Percentiles rank a stretch among this genome's conserved stretches.
Evolutionary conservation across 2,113 vertebrate species (phyloP).

Genomic region (Mesembrinibis cayennensis): DNA sequence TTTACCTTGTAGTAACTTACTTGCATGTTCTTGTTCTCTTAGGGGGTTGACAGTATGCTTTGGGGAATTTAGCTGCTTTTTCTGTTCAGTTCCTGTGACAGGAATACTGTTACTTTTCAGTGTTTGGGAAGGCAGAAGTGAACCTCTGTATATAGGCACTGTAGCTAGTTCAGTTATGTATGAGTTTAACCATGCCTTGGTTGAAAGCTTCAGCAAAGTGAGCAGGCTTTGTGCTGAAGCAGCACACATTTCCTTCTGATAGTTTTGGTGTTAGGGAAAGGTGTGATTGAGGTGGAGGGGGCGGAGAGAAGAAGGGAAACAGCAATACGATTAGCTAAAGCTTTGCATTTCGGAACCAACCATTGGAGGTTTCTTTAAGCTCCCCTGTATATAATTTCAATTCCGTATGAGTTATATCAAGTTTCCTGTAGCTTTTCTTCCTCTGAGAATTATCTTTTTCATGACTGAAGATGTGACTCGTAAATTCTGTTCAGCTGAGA

Average conservation of each 20-base stretch:
- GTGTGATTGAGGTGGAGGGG: not conserved
- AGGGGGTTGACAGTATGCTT: not conserved
- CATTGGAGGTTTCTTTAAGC: not conserved
- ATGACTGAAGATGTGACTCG: not conserved
- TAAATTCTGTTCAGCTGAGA: not conserved
- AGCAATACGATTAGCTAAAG: not conserved
- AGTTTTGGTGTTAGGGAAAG: not conserved
- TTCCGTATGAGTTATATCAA: rapidly evolving
- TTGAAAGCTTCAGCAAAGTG: not conserved
- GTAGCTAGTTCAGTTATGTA: not conserved
- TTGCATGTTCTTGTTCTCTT: not conserved
- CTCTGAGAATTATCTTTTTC: not conserved
- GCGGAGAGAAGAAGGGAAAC: not conserved
- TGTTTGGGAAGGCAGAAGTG: not conserved
- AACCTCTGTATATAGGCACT: not conserved
- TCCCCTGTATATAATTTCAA: not conserved
- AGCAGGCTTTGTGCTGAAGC: not conserved
- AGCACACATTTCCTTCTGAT: not conserved
- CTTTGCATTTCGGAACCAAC: not conserved
- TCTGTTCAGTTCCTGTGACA: not conserved
- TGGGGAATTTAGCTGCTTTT: not conserved
- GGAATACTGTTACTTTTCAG: not conserved
- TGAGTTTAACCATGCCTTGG: not conserved
- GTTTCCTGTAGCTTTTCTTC: not conserved
- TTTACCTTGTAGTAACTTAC: not conserved